These are phyloP conservation scores for Diachasmimorpha longicaudata DNA, from an alignment of 1,140 invertebrate genomes.

Conservation along the genomic window DNA sequence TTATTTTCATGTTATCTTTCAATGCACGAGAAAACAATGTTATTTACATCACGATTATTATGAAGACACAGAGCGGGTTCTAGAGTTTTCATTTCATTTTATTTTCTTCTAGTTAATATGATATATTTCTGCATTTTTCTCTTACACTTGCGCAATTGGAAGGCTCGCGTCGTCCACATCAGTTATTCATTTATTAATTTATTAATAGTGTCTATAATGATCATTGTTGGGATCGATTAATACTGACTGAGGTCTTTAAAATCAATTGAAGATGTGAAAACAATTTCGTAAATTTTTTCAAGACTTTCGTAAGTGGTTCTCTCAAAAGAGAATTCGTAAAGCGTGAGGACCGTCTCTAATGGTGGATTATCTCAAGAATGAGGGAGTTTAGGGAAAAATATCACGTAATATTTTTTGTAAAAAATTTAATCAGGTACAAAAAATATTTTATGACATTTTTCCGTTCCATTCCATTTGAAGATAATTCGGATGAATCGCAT, in stretches of 20 bases:
- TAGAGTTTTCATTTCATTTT: background rate
- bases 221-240: background rate
- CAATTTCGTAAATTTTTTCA: background rate
- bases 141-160: background rate
- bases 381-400: background rate
- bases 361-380: background rate
- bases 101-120: background rate
- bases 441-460: no score
- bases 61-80: constrained; percentile 34
- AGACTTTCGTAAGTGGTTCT: no score
- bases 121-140: background rate
- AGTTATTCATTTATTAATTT: background rate
- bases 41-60: constrained; percentile 47
- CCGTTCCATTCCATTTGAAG: no score
- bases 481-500: no score
- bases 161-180: background rate
- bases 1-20: background rate
- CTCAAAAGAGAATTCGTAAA: no score
- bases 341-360: no score
- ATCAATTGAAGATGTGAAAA: background rate
- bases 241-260: background rate
- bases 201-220: background rate
- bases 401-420: background rate
- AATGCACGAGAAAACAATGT: constrained; percentile 35
- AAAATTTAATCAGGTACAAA: background rate